Conservation (phyloP, 2,797 vertebrate species). For the Pangasius sanitwongsei region DNA sequence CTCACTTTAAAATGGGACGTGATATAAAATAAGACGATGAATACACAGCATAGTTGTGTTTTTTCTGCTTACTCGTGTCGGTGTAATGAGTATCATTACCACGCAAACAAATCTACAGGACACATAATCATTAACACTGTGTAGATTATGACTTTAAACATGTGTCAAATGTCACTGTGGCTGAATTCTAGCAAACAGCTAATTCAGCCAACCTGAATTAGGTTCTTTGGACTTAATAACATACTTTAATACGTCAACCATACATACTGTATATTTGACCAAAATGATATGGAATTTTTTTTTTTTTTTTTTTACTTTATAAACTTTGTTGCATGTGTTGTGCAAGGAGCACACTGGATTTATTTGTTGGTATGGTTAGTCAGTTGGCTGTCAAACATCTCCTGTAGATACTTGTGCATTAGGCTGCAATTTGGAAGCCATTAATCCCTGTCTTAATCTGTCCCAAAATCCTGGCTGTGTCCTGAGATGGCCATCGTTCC, state of each 20-base stretch:
- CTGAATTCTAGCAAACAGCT: neutral
- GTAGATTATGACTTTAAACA: neutral
- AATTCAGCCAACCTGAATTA: neutral
- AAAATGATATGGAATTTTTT: no score
- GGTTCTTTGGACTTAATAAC: neutral
- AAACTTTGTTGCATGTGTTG: neutral
- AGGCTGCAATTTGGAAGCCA: slow-evolving; percentile 75
- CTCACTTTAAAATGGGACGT: neutral
- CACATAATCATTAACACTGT: neutral
- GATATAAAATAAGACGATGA: no score
- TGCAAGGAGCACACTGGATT: neutral
- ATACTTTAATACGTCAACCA: neutral
- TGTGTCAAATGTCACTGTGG: no score
- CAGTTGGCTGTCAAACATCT: slow-evolving; percentile 34
- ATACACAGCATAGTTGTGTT: neutral
- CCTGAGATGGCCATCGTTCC: slow-evolving; percentile 46
- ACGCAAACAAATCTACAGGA: neutral
- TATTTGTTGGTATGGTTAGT: neutral
- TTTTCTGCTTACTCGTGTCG: neutral
- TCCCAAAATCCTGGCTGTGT: slow-evolving; percentile 56
- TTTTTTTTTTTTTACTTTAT: neutral
- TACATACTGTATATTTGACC: neutral
- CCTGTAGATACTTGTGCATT: slow-evolving; percentile 69
- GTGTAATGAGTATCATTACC: neutral
- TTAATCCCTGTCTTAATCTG: slow-evolving; percentile 79